Evolutionary conservation across 2,888 invertebrate genomes (phyloP), one percentile per base, ranked within the genome.

Genomic region (Apodemia zela): DNA sequence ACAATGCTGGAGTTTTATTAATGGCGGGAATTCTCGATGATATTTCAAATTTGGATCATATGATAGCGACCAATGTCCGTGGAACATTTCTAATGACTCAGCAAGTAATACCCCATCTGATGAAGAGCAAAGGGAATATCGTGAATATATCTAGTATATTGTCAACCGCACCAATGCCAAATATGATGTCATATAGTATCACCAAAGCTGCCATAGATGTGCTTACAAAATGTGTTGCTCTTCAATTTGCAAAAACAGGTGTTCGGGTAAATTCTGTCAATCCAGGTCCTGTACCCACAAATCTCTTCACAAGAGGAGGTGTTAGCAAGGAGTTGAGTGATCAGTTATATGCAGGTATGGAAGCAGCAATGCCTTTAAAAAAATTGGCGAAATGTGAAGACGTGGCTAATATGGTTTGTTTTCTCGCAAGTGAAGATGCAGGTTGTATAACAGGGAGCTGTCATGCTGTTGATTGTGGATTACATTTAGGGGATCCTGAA

Each of bases 121-220:
- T 78, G 38, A 70, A 79, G 67, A 78, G 77, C 3, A 82, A 79
- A 72, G 88, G 88, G 7, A 86, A 81, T 66, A 76, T 88, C 58
- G 77, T 88, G 11, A 87, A 85, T 47, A 68, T 88, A 42, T 88
- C 88, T 1, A 86, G 88, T 68, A 72, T 86, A 42, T 64, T 84
- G 7, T 79, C 85, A 13, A 75, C 69, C 2, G 79, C 77, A 63
- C 79, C 87, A 0, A 61, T 81, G 21, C 73, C 81, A 0, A 64
- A 73, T 15, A 77, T 84, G 77, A 75, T 77, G 25, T 76, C 84
- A 0, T 88, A 89, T 67, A 84, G 83, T 67, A 85, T 88, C 78
- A 83, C 86, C 0, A 89, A 89, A 73, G 85, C 87, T 1, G 87
- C 84, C 2, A 67, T 87, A 2, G 87, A 89, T 63, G 83, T 83